These are phyloP conservation scores for Pelobates cultripes DNA, from an alignment of 2,797 vertebrate genomes.

Conservation along the genomic window DNA sequence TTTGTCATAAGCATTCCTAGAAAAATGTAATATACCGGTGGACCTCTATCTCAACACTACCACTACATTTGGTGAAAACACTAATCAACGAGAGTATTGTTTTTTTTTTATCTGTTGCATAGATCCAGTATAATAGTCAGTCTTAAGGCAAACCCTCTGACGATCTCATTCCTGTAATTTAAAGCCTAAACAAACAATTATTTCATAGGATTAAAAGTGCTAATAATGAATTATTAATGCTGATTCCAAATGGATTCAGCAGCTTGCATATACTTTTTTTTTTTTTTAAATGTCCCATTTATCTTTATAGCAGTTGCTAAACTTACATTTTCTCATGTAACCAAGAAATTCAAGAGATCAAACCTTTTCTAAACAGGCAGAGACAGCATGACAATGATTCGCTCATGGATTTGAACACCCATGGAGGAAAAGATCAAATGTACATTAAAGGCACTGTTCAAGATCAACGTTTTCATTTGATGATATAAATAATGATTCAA, in stretches of 20 bases:
- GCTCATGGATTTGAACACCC: conserved; percentile 14
- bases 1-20: no score
- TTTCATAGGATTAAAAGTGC: neutral
- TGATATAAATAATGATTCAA: conserved; percentile 53
- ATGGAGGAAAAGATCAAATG: conserved; percentile 36
- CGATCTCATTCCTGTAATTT: neutral
- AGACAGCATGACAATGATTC: conserved; percentile 20
- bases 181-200: neutral
- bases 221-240: conserved; percentile 1
- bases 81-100: neutral
- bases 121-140: neutral
- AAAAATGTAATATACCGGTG: no score
- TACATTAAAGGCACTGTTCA: conserved; percentile 33
- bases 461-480: conserved; percentile 41
- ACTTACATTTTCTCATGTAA: conserved; percentile 12
- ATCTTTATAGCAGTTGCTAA: conserved; percentile 3
- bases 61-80: neutral
- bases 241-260: neutral
- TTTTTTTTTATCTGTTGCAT: neutral
- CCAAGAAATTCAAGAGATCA: conserved; percentile 17
- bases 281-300: neutral
- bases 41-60: no score
- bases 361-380: conserved; percentile 1
- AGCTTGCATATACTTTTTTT: neutral
- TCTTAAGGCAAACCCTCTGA: neutral